These are phyloP conservation scores for Promerops cafer DNA, from an alignment of 2,113 vertebrate species.

Conservation along the genomic window DNA sequence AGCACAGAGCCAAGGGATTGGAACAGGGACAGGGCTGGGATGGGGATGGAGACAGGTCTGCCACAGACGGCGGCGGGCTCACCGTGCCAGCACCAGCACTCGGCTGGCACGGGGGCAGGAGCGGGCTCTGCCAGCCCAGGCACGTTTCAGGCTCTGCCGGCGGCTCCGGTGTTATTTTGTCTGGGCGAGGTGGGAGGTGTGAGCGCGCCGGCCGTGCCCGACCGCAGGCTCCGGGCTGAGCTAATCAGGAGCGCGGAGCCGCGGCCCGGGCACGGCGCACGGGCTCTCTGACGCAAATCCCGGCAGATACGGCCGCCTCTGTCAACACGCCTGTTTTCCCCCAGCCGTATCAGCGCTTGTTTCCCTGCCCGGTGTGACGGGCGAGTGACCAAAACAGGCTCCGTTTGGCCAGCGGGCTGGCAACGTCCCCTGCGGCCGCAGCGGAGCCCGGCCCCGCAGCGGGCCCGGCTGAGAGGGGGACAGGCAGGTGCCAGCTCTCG, in stretches of 20 bases:
- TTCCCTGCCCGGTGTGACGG: neutral
- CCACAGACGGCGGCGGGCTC: rapidly evolving
- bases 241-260: neutral
- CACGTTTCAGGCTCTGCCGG: neutral
- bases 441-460: neutral
- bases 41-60: neutral
- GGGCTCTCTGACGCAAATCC: conserved; percentile 33
- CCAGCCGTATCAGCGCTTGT: neutral
- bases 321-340: conserved; percentile 16
- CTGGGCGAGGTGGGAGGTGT: conserved; percentile 11
- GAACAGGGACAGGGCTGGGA: neutral
- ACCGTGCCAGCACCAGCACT: rapidly evolving
- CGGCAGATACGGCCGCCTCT: neutral
- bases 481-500: neutral
- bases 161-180: conserved; percentile 7
- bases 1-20: rapidly evolving
- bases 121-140: neutral
- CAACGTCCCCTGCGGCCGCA: neutral
- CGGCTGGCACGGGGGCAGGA: rapidly evolving
- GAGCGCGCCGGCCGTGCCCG: neutral
- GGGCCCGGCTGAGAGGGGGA: rapidly evolving
- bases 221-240: neutral
- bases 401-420: rapidly evolving
- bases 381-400: neutral
- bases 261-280: neutral